Evolutionary conservation across 2,113 vertebrate species (phyloP), one percentile per base, ranked within the genome.

Genomic region (Neodon shergylaensis): DNA sequence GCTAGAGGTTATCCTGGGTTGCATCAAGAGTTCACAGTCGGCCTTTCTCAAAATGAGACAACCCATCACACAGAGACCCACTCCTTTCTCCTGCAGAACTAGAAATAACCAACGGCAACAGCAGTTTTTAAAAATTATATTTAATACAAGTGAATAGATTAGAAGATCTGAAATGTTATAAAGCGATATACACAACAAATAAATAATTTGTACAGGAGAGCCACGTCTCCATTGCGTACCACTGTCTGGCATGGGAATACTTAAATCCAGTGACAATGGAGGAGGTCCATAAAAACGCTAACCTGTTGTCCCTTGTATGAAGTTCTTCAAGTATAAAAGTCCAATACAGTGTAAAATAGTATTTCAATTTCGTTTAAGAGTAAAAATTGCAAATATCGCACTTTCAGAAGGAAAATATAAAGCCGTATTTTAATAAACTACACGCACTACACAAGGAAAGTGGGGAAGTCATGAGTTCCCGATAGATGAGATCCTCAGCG

Each of bases 281-380:
- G 99, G 99, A 99, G 98, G 98, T 99, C 98, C 98, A 98, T 99
- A 98, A 99, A 99, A 99, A 99, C 98, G 98, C 98, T 99, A 99
- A 99, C 98, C 99, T 99, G 99, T 99, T 99, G 99, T 99, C 99
- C 99, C 99, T 99, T 99, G 99, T 99, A 99, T 99, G 99, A 99
- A 99, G 99, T 99, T 99, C 99, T 99, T 99, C 99, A 99, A 99
- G 99, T 99, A 99, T 99, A 99, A 99, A 99, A 99, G 99, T 99
- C 99, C 99, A 99, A 98, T 99, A 99, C 99, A 99, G 99, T 99
- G 99, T 99, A 99, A 99, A 99, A 99, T 99, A 99, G 98, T 99
- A 98, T 99, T 98, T 98, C 99, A 99, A 99, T 99, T 99, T 99
- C 98, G 26, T 97, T 99, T 98, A 99, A 99, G 99, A 99, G 99